Percentiles rank a stretch among this genome's conserved stretches.
Conservation (phyloP, 1,140 invertebrate genomes). For the Rhopalosiphum maidis region DNA sequence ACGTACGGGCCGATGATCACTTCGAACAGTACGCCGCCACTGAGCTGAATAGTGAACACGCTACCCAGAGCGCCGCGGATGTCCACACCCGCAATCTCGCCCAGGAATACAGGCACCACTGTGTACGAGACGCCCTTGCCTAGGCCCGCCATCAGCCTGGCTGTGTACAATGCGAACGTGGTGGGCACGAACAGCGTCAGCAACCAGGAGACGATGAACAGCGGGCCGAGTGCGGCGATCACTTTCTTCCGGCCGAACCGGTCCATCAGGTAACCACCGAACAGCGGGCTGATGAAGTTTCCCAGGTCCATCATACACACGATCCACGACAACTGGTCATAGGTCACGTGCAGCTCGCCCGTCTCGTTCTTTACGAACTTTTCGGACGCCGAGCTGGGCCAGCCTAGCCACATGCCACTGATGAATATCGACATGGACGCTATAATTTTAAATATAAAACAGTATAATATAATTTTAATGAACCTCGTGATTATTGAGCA, state of each 20-base stretch:
- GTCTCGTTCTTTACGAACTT: conserved; percentile 58
- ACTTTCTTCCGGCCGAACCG: conserved; percentile 75
- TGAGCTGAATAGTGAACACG: conserved; percentile 79
- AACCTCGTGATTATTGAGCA: too few relatives aligned
- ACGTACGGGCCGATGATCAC: conserved; percentile 73
- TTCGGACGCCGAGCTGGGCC: conserved; percentile 75
- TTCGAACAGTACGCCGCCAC: conserved; percentile 70
- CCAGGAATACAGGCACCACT: conserved; percentile 82
- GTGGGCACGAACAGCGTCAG: conserved; percentile 64
- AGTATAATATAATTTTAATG: background rate
- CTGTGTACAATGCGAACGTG: conserved; percentile 42
- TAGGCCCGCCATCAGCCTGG: conserved; percentile 67
- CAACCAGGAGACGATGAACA: conserved; percentile 64
- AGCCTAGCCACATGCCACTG: conserved; percentile 73
- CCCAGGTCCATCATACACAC: conserved; percentile 60
- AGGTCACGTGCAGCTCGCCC: conserved; percentile 41
- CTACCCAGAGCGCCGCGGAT: conserved; percentile 68
- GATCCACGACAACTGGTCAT: conserved; percentile 58
- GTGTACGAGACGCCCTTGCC: conserved; percentile 78
- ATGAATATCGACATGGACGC: conserved; percentile 59
- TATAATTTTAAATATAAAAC: background rate
- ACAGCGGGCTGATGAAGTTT: conserved; percentile 59
- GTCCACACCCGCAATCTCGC: conserved; percentile 72
- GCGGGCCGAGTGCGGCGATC: conserved; percentile 70
- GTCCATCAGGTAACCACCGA: conserved; percentile 70